Percentiles rank a stretch among this genome's conserved stretches.
Evolutionary conservation across 1,140 invertebrate species (phyloP).

Genomic region (Ostrea edulis): DNA sequence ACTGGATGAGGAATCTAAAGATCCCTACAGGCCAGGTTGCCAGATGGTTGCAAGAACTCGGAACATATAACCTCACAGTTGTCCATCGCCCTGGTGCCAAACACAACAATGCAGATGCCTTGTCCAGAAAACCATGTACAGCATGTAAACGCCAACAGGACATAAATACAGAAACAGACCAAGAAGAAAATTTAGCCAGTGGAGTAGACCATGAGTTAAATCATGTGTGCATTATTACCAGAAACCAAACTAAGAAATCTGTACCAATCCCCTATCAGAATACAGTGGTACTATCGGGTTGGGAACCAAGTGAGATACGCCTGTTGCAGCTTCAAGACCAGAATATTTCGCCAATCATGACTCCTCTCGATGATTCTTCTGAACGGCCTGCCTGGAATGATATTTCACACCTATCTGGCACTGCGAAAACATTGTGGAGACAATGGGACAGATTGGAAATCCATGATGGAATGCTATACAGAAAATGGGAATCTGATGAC

Average conservation of each 20-base stretch:
- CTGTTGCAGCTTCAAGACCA: slow-evolving; percentile 38
- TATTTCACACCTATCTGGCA: no score
- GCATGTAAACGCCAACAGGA: slow-evolving; percentile 28
- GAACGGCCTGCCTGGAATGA: no score
- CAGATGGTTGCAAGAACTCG: slow-evolving; percentile 67
- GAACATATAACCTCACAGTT: no score
- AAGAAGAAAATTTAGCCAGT: no score
- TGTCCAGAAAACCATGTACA: slow-evolving; percentile 56
- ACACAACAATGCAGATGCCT: no score
- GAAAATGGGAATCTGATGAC: slow-evolving; percentile 38
- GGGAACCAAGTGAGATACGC: neutral
- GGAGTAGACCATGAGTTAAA: no score
- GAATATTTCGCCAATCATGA: no score
- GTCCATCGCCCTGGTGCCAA: no score
- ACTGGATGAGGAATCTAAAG: slow-evolving; percentile 62
- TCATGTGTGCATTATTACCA: slow-evolving; percentile 50
- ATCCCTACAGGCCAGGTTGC: slow-evolving; percentile 62
- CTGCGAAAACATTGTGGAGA: no score
- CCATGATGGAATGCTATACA: slow-evolving; percentile 47
- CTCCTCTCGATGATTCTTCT: no score
- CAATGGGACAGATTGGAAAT: no score
- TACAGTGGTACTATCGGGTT: slow-evolving; percentile 10
- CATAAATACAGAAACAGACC: no score
- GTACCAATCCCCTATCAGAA: neutral
- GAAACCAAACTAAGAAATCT: slow-evolving; percentile 5